phyloP scores from a whole-genome alignment of 2,888 invertebrate genomes.

The Xanthorhoe designata region DNA sequence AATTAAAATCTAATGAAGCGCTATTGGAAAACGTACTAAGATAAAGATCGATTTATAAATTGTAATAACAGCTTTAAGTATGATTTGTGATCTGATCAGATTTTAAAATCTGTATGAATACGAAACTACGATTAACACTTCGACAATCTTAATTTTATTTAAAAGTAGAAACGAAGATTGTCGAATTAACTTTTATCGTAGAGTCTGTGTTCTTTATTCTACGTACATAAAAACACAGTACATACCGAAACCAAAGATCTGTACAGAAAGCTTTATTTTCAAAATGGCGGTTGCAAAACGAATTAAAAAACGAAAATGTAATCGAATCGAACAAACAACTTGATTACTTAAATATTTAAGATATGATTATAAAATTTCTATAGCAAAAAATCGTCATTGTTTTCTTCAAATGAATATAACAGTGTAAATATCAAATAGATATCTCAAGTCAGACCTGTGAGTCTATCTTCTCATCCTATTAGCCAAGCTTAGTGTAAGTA shows the following conservation, averaged over 20 bases:
- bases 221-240: background rate
- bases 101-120: too few species aligned
- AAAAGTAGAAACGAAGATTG: too few species aligned
- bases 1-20: too few species aligned
- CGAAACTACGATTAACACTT: too few species aligned
- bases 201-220: background rate
- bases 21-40: too few species aligned
- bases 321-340: background rate
- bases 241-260: slow-evolving; percentile 28
- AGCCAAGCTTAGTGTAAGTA: slow-evolving; percentile 31
- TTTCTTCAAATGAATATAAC: slow-evolving; percentile 3
- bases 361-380: too few species aligned
- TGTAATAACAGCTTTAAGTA: too few species aligned
- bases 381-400: slow-evolving; percentile 5
- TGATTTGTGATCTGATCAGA: too few species aligned
- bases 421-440: slow-evolving; percentile 19
- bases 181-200: too few species aligned
- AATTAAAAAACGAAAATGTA: background rate
- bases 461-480: slow-evolving; percentile 28
- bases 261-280: slow-evolving; percentile 12
- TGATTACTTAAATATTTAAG: too few species aligned
- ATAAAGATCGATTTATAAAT: too few species aligned
- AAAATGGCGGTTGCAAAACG: background rate
- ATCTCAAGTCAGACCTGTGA: slow-evolving; percentile 20
- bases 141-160: too few species aligned